Base-by-base conservation (phyloP, 2,797 vertebrate species). In the Chromobotia macracanthus region DNA sequence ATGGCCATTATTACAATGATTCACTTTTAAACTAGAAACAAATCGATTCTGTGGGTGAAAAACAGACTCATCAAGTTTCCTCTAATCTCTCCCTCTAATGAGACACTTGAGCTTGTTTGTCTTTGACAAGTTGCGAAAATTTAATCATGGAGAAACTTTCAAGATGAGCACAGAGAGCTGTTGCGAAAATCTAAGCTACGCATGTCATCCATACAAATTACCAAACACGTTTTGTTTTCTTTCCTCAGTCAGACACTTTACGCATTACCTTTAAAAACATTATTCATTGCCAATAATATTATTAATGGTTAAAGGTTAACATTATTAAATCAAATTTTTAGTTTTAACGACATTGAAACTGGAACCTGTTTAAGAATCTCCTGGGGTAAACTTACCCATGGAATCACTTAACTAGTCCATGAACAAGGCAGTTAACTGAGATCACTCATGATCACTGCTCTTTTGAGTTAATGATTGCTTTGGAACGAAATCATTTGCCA, bases 381-480 rank as follows among this genome's bases (percentile, higher is more conserved):
- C 50, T 18, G 18, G 6, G 18, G 18, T n/a, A n/a, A 50, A 50
- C 15, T 50, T 18, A 50, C 16, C 48, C 16, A 6, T 6, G 15
- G 15, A 50, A 5, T 16, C 48, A 53, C 50, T 25, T 60, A 60
- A 15, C 56, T 13, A 60, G 13, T 58, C 12, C 2, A 31, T 69
- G 48, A 69, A 61, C 64, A 46, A 60, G 1, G 3, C 60, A 50
- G 35, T 44, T 31, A 60, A 60, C 51, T 35, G 48, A 77, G 65
- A 50, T 35, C 55, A 60, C 44, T 18, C 41, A 70, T 61, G 68
- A 61, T 19, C 55, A 51, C 23, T 70, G 41, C 48, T 19, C 53
- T 41, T 25, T 51, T 61, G 75, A 77, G 66, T 70, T 10, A 77
- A 10, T n/a, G 21, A 67, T 48, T 71, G 46, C 67, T 64, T 53